Evolutionary conservation across 2,888 invertebrate species (phyloP).

Genomic region (Ormyrus rosae): DNA sequence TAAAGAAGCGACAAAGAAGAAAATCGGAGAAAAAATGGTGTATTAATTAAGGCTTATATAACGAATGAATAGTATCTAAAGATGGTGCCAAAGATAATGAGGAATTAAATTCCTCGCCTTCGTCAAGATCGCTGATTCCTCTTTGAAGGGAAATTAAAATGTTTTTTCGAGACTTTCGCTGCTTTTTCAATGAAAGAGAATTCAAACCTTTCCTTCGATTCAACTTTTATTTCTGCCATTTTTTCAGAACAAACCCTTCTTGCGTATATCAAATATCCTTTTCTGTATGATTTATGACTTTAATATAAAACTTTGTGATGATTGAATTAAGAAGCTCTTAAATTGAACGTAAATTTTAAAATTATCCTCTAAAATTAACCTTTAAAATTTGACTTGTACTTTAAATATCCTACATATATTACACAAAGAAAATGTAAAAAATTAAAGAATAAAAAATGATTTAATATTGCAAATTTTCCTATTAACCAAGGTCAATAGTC

Average conservation of each 20-base stretch:
- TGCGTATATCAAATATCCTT: no score
- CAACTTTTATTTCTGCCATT: background rate
- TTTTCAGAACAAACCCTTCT: background rate
- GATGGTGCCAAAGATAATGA: constrained; percentile 4
- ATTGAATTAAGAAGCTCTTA: no score
- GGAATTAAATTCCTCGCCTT: constrained; percentile 38
- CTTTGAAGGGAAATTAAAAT: constrained; percentile 6
- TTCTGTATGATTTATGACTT: no score
- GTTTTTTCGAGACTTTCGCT: background rate
- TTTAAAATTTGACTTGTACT: no score
- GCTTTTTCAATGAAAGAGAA: constrained; percentile 18
- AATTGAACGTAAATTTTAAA: no score
- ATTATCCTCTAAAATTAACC: no score
- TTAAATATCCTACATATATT: no score
- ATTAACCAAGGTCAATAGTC: no score
- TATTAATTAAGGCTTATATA: constrained; percentile 37
- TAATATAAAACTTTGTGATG: no score
- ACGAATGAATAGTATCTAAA: background rate
- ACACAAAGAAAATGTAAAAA: no score
- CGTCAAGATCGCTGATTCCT: constrained; percentile 1
- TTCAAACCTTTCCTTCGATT: background rate
- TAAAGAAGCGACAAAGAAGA: background rate
- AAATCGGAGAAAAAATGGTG: constrained; percentile 21
- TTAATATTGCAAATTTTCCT: no score
- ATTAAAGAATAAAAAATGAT: no score